phyloP scores from a whole-genome alignment of 1,140 invertebrate genomes.

The Bombus sibiricus region DNA sequence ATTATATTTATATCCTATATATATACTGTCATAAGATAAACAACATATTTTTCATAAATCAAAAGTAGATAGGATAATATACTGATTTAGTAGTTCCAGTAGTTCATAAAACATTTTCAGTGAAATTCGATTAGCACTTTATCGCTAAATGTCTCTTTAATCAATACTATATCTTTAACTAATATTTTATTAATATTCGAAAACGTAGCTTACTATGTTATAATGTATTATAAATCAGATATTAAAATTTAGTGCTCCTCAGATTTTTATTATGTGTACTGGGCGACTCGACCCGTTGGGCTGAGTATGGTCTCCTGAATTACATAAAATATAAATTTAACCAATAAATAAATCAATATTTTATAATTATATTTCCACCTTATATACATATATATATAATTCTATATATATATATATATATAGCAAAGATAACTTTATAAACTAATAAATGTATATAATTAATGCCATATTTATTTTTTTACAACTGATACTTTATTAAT shows the following conservation, averaged over 20 bases:
- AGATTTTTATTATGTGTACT: too few species aligned
- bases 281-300: too few species aligned
- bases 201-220: not conserved
- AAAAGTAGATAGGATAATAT: not conserved
- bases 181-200: not conserved
- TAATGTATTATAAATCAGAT: not conserved
- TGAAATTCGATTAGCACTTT: not conserved
- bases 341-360: not conserved
- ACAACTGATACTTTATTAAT: too few species aligned
- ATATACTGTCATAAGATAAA: not conserved
- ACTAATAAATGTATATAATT: too few species aligned
- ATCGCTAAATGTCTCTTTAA: not conserved
- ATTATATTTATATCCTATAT: not conserved
- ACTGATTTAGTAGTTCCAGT: too few species aligned
- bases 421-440: too few species aligned
- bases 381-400: too few species aligned
- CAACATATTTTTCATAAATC: not conserved
- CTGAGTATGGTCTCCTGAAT: not conserved
- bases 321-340: not conserved
- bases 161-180: not conserved
- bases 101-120: not conserved
- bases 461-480: too few species aligned
- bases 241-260: too few species aligned
- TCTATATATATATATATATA: too few species aligned
- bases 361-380: not conserved